Evolutionary conservation across 2,888 invertebrate species (phyloP).

Genomic region (Miltochrista miniata): DNA sequence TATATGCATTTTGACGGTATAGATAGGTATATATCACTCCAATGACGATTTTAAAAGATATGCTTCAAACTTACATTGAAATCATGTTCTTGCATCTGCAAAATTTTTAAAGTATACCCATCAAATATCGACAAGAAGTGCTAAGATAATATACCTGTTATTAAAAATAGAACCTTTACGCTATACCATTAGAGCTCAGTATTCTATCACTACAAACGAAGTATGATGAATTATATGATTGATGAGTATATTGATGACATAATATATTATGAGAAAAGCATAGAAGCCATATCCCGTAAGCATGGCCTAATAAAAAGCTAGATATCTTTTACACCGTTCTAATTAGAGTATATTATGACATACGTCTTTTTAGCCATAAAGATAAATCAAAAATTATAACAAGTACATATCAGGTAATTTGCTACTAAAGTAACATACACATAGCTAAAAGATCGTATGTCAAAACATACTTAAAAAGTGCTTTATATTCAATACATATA

Average conservation of each 20-base stretch:
- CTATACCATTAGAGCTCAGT: constrained; percentile 32
- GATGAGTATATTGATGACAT: constrained; percentile 41
- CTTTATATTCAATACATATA: constrained; percentile 16
- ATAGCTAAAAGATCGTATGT: not conserved
- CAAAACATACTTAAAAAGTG: constrained; percentile 14
- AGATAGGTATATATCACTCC: not conserved
- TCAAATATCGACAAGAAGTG: constrained; percentile 4
- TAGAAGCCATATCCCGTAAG: constrained; percentile 66
- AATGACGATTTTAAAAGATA: not conserved
- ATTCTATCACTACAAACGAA: constrained; percentile 34
- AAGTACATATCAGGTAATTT: not conserved
- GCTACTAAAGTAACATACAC: not conserved
- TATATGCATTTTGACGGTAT: constrained; percentile 5
- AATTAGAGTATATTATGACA: constrained; percentile 14
- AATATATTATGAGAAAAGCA: constrained; percentile 82
- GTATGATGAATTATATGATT: constrained; percentile 18
- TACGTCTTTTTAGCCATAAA: not conserved
- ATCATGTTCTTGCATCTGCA: too few relatives aligned
- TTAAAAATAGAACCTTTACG: not conserved
- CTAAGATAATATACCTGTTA: not conserved
- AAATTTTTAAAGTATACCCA: not conserved
- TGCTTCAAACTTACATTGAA: too few relatives aligned
- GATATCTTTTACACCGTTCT: constrained; percentile 9
- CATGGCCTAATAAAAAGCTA: constrained; percentile 60
- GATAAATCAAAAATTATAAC: not conserved